Evolutionary conservation across 2,113 vertebrate species (phyloP).

Genomic region (Xyliphius kryptos): DNA sequence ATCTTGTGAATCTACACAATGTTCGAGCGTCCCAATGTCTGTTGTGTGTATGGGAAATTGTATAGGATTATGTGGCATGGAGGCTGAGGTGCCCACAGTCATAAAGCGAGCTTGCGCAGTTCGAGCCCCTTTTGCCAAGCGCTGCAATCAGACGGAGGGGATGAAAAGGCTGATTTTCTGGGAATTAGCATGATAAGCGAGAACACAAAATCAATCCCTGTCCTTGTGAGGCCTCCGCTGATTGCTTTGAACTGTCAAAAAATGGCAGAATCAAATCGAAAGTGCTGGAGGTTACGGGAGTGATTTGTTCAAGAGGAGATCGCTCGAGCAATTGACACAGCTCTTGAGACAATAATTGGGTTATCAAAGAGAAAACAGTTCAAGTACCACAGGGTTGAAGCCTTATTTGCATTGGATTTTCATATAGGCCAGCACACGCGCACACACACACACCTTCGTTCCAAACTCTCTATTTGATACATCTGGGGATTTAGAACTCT

Average conservation of each 20-base stretch:
- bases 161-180: constrained; percentile 99
- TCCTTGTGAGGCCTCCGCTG: constrained; percentile 98
- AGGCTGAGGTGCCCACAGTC: constrained; percentile 74
- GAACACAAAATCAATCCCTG: constrained; percentile 99
- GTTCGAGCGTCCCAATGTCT: too few relatives aligned
- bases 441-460: constrained; percentile 91
- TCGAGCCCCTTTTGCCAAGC: constrained; percentile 95
- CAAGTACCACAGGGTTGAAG: constrained; percentile 99
- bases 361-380: constrained; percentile 99
- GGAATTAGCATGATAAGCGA: constrained; percentile 99
- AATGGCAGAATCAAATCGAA: constrained; percentile 99
- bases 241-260: constrained; percentile 99
- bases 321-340: constrained; percentile 99
- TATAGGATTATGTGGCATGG: too few relatives aligned
- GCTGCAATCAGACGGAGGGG: constrained; percentile 92
- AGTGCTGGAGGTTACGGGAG: constrained; percentile 99
- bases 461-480: constrained; percentile 77
- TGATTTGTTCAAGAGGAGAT: constrained; percentile 99
- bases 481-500: constrained; percentile 87
- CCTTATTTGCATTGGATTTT: constrained; percentile 99
- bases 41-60: too few relatives aligned
- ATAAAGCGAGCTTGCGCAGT: constrained; percentile 79
- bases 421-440: constrained; percentile 81
- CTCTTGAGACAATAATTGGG: constrained; percentile 99
- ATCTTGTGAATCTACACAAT: too few relatives aligned